Evolutionary conservation across 2,113 vertebrate species (phyloP).

Genomic region (Noturus placidus): DNA sequence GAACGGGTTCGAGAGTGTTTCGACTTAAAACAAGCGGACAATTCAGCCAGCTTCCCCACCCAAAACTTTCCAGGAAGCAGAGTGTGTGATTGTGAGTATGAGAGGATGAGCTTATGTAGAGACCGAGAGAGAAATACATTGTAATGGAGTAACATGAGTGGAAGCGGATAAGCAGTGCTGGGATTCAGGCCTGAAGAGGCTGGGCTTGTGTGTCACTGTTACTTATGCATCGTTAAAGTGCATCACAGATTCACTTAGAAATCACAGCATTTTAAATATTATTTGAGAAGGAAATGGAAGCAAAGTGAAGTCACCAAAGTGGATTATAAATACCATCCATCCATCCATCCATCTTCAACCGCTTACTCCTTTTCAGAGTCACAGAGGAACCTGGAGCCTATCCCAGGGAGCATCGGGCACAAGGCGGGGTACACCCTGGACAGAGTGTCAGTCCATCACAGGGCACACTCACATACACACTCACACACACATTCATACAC

Average conservation of each 20-base stretch:
- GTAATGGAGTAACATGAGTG: constrained; percentile 10
- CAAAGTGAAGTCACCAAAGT: not conserved
- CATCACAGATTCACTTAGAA: not conserved
- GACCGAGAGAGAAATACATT: constrained; percentile 13
- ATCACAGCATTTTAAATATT: not conserved
- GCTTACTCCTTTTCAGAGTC: too few relatives aligned
- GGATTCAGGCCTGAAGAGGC: constrained; percentile 9
- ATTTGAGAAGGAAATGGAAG: not conserved
- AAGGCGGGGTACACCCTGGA: too few relatives aligned
- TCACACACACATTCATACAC: too few relatives aligned
- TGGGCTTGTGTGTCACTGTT: not conserved
- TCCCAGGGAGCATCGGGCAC: too few relatives aligned
- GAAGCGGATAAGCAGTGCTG: constrained; percentile 11
- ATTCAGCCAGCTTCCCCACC: constrained; percentile 54
- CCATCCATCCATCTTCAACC: too few relatives aligned
- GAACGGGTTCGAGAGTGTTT: constrained; percentile 62
- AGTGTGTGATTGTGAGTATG: constrained; percentile 32
- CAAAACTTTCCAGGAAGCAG: constrained; percentile 63
- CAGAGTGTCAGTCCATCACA: too few relatives aligned
- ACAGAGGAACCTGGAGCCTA: too few relatives aligned
- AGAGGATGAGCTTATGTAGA: constrained; percentile 1
- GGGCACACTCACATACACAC: too few relatives aligned
- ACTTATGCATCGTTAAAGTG: not conserved
- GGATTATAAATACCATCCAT: not conserved
- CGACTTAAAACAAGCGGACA: constrained; percentile 64